Percentiles rank a stretch among this genome's conserved stretches.
These are phyloP conservation scores for Porphyrio hochstetteri DNA, from an alignment of 2,113 vertebrate species.

Conservation along the genomic window DNA sequence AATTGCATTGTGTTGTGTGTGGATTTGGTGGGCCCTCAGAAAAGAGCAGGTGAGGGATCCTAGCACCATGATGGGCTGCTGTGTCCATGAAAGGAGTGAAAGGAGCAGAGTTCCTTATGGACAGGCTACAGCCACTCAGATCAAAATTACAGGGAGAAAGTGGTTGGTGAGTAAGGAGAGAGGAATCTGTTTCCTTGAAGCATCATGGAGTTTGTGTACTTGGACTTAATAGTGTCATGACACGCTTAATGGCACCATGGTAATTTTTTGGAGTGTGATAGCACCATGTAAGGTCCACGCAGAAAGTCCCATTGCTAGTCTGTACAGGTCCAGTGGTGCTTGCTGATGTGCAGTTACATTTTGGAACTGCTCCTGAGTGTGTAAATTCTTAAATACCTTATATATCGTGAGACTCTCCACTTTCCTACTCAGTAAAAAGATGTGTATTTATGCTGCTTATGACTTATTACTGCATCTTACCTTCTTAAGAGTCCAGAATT, in stretches of 20 bases:
- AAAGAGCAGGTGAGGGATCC: not conserved
- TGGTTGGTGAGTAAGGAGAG: not conserved
- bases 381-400: not conserved
- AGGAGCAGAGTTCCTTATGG: not conserved
- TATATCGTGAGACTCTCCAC: not conserved
- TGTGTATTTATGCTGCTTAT: not conserved
- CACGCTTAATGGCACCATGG: not conserved
- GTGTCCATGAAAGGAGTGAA: not conserved
- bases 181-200: not conserved
- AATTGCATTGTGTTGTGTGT: not conserved
- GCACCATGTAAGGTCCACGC: not conserved
- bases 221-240: not conserved
- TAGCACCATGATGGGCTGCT: not conserved
- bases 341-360: not conserved
- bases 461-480: not conserved
- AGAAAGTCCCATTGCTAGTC: not conserved
- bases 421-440: not conserved
- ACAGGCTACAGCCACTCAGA: not conserved
- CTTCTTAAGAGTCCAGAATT: constrained; percentile 9
- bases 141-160: not conserved
- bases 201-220: not conserved
- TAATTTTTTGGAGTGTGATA: not conserved
- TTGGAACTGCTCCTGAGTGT: not conserved
- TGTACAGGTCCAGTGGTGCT: not conserved
- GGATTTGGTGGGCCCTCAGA: not conserved